These are phyloP conservation scores for Cercopithecus hamlyni DNA, from an alignment of 2,797 vertebrate species.

Conservation along the genomic window DNA sequence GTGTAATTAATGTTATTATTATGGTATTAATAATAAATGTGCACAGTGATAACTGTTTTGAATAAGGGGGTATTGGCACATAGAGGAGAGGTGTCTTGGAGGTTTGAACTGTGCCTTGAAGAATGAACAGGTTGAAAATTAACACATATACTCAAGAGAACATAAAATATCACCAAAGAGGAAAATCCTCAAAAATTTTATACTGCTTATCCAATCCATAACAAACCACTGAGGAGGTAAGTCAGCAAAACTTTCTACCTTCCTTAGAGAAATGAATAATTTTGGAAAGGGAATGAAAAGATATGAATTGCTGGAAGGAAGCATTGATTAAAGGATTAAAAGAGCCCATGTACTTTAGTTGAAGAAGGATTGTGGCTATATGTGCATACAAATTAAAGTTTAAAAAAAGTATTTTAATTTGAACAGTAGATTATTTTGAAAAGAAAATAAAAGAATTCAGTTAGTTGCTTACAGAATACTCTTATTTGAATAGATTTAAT, in stretches of 20 bases:
- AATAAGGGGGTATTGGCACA: background rate
- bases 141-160: background rate
- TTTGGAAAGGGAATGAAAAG: background rate
- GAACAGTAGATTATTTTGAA: conserved; percentile 2
- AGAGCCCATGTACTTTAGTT: background rate
- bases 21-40: background rate
- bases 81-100: background rate
- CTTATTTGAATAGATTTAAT: conserved; percentile 40
- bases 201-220: background rate
- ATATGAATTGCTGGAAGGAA: conserved; percentile 36
- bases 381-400: conserved; percentile 33
- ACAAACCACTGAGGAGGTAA: background rate
- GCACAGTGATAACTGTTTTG: background rate
- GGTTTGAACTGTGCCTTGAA: background rate
- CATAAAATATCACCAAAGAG: background rate
- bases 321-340: conserved; percentile 50
- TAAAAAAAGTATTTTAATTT: background rate
- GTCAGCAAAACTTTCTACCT: background rate
- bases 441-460: conserved; percentile 39
- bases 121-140: conserved; percentile 6
- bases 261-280: conserved; percentile 24
- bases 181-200: background rate
- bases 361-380: background rate
- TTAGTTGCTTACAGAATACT: conserved; percentile 2
- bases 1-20: background rate